These are phyloP conservation scores for Takifugu ocellatus DNA, from an alignment of 2,797 vertebrate genomes.

Conservation along the genomic window DNA sequence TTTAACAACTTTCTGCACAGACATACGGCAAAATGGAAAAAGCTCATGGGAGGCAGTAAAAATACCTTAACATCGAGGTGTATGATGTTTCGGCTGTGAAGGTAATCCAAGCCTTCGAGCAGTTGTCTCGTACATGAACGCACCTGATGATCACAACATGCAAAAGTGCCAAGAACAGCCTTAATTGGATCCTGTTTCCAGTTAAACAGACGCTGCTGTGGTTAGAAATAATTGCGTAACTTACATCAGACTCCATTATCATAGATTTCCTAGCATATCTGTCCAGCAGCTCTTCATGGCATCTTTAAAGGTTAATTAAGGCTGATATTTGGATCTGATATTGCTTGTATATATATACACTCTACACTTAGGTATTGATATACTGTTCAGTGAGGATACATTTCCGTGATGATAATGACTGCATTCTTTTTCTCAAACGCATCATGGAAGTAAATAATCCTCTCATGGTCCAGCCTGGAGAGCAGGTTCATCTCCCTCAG, in stretches of 20 bases:
- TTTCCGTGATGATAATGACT: slow-evolving; percentile 88
- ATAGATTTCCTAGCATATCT: slow-evolving; percentile 85
- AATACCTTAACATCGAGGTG: slow-evolving; percentile 82
- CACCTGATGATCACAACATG: slow-evolving; percentile 68
- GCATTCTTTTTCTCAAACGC: slow-evolving; percentile 94
- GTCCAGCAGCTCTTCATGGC: slow-evolving; percentile 91
- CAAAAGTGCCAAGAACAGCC: not conserved
- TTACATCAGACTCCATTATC: slow-evolving; percentile 90
- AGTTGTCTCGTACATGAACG: slow-evolving; percentile 87
- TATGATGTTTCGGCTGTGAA: slow-evolving; percentile 80
- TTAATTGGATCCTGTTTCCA: not conserved
- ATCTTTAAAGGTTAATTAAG: slow-evolving; percentile 82
- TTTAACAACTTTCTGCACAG: not conserved
- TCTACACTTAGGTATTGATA: too few relatives aligned
- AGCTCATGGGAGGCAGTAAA: too few relatives aligned
- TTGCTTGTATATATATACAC: too few relatives aligned
- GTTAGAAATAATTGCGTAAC: slow-evolving; percentile 40
- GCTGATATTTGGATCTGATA: slow-evolving; percentile 21
- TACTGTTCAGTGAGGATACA: slow-evolving; percentile 81
- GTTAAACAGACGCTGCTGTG: not conserved
- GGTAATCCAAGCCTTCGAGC: slow-evolving; percentile 84
- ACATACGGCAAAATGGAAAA: not conserved
- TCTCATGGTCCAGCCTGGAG: slow-evolving; percentile 88
- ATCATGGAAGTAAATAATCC: slow-evolving; percentile 90
- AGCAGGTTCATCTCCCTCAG: slow-evolving; percentile 87